Evolutionary conservation across 2,888 invertebrate genomes (phyloP), one percentile per base, ranked within the genome.

Genomic region (Laspeyria flexula): DNA sequence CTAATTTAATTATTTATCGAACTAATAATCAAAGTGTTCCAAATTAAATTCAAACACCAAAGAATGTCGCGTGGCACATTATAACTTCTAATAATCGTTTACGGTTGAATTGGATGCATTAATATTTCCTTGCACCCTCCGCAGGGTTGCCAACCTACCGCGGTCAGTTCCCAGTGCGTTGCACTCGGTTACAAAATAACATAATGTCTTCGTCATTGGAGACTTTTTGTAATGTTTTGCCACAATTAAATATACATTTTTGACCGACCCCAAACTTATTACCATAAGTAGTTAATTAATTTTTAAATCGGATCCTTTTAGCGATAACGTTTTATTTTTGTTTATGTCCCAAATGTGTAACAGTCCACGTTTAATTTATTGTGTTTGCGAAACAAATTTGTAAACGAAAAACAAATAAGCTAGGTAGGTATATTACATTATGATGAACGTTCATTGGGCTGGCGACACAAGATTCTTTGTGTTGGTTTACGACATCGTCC

Each of bases 161-260:
- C 81, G 81, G 83, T 85, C 86, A 86, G 79, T 78, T 81, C 80
- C 79, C 82, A 81, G 87, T 79, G 72, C 88, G 75, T 85, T 88
- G 89, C 88, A 86, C 89, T 84, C 84, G 42, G 82, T 85, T 85
- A 86, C 86, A 81, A 88, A 86, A 89, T 86, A 88, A 83, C 81
- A 76, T 80, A 81, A 83, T 78, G 78, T 77, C 77, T 80, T 82
- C 82, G 82, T 83, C 85, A 85, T 83, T 77, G 73, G 71, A 75
- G 60, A 75, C 73, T 82, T 86, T 85, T 88, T 86, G 73, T 77
- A 52, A 64, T 74, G 73, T 84, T 85, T 86, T 82, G 77, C 72
- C 77, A 85, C 83, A 85, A 85, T 86, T 82, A 86, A 84, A 85
- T 79, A 73, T 71, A 75, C 78, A 82, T 83, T 82, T 83, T 77